Conservation (phyloP, 2,888 invertebrate species). For the Cephus sareptanus region DNA sequence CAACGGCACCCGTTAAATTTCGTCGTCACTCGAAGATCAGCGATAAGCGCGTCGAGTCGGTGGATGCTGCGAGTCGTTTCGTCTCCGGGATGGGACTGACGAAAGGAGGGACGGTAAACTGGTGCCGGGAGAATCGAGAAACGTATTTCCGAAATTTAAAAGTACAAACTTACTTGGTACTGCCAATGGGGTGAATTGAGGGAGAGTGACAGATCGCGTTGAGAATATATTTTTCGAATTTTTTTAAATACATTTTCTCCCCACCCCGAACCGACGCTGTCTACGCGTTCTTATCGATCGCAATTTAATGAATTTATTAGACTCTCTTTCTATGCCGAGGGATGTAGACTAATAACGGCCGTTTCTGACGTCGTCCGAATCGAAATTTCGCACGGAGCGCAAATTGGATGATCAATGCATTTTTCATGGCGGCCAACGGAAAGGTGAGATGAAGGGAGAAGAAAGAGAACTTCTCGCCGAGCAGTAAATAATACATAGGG, state of each 20-base stretch:
- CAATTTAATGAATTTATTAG: neutral
- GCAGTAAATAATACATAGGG: neutral
- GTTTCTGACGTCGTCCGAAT: neutral
- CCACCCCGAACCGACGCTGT: neutral
- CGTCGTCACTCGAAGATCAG: too few species aligned
- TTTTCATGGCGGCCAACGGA: neutral
- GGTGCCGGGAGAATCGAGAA: neutral
- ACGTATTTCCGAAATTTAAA: neutral
- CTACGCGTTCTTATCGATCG: neutral
- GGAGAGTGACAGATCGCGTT: neutral
- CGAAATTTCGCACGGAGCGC: neutral
- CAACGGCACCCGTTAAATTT: neutral
- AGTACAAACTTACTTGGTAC: neutral
- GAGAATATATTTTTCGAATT: neutral
- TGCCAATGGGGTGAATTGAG: neutral
- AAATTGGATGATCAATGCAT: neutral
- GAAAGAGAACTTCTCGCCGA: neutral
- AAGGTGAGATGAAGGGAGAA: neutral
- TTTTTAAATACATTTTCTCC: neutral
- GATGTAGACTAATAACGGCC: neutral
- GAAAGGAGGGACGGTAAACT: neutral
- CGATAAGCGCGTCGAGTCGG: too few species aligned
- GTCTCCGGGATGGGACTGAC: neutral
- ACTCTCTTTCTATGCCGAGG: neutral
- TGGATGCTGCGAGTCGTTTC: neutral